Percentiles rank a stretch among this genome's conserved stretches.
phyloP scores from a whole-genome alignment of 2,797 vertebrate genomes.

The Hoplostethus mediterraneus region DNA sequence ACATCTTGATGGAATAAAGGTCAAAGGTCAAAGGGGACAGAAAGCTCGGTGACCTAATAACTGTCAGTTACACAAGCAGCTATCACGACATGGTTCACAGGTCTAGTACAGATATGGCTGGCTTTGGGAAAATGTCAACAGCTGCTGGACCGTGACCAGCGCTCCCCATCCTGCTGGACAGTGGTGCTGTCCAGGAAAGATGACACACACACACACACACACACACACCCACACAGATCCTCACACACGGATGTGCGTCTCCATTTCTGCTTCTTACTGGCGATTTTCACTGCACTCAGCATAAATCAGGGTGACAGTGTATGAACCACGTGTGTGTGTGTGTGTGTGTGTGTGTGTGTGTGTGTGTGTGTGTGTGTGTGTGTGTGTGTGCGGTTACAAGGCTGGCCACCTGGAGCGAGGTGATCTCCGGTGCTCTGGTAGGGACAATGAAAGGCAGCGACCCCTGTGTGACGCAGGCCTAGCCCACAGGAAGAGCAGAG shows the following conservation, averaged over 20 bases:
- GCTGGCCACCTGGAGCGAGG: slow-evolving; percentile 55
- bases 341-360: slow-evolving; percentile 15
- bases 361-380: neutral
- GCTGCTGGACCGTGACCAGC: neutral
- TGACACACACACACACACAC: slow-evolving; percentile 9
- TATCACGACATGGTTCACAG: neutral
- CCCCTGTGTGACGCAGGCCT: slow-evolving; percentile 29
- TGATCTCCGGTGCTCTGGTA: slow-evolving; percentile 35
- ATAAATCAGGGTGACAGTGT: slow-evolving; percentile 18
- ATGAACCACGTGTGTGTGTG: neutral
- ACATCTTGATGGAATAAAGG: neutral
- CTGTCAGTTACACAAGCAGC: slow-evolving; percentile 3
- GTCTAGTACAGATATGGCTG: slow-evolving; percentile 1
- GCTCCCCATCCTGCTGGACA: slow-evolving; percentile 18
- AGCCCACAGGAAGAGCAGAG: slow-evolving; percentile 54
- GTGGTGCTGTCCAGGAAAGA: slow-evolving; percentile 20
- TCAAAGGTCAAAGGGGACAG: neutral
- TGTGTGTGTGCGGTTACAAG: slow-evolving; percentile 8
- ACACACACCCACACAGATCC: neutral
- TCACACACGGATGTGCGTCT: slow-evolving; percentile 25
- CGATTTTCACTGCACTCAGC: slow-evolving; percentile 11
- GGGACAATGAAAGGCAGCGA: slow-evolving; percentile 64
- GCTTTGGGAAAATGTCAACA: slow-evolving; percentile 4
- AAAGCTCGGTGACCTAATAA: slow-evolving; percentile 1
- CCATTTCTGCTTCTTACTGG: neutral